Base-by-base conservation (phyloP, 2,113 vertebrate genomes). In the Dipodomys spectabilis region DNA sequence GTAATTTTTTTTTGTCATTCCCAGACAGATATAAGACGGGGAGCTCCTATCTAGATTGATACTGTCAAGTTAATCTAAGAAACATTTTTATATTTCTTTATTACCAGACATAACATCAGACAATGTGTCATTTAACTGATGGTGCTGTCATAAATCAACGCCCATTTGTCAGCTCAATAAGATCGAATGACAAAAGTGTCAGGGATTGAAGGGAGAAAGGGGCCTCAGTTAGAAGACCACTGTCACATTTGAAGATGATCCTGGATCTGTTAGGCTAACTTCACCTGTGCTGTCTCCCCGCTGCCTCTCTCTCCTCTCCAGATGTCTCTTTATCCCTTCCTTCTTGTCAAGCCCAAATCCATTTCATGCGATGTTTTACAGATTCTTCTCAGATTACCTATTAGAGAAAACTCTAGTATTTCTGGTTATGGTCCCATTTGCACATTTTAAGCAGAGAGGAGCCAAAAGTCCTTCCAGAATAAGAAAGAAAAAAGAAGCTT, bases 71-170 rank as follows among this genome's bases (percentile, higher is more conserved):
- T 92, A 73, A 86, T 84, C 53, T 30, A 39, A 94, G 84, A 96
- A 27, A n/a, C 69, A 39, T 69, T 88, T 86, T 65, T 0, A 39
- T 86, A 53, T 92, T 28, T 60, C 86, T 87, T 97, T 73, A 92
- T 85, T 89, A 93, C 30, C 7, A 72, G 82, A 32, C 30, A 44
- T 57, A 95, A 71, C 8, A 80, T 7, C 78, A 93, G 32, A 88
- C 32, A 53, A 62, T 32, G 18, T 95, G 92, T 94, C 80, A 93
- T 92, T 87, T 96, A 92, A 95, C 90, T 32, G n/a, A 73, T 39
- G 68, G 27, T 45, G 12, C 81, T 81, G 64, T 75, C 53, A 7
- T 62, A 93, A 97, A 82, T 39, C 6, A 71, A 64, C 19, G 74
- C 5, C 19, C 28, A 28, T 32, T 79, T 93, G 64, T 82, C 87